Evolutionary conservation across 2,888 invertebrate genomes (phyloP), one percentile per base, ranked within the genome.

Genomic region (Napeogenes inachia): DNA sequence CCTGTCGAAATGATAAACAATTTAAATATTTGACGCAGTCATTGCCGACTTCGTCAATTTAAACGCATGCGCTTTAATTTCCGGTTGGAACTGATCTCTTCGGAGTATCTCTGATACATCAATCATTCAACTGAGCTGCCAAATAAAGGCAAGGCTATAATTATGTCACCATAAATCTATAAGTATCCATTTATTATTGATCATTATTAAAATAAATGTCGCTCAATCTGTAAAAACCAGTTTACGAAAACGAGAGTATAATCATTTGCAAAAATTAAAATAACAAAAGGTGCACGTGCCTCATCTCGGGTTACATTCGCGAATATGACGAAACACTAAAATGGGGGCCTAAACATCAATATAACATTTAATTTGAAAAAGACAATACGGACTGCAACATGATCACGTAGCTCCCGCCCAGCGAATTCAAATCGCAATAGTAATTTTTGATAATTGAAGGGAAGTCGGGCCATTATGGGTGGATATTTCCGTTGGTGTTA

Each of bases 401-500:
- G 80, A 85, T 84, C 86, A 83, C 82, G 85, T 83, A 71, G 73
- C 60, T 60, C 72, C 75, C 82, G 84, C 86, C 87, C 81, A 80
- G 77, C 74, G 71, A 80, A 82, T 81, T 81, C 77, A 82, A 80
- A 85, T 82, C 81, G 87, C 86, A 85, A 87, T 85, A 85, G 82
- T 83, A 82, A 84, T 85, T 87, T 87, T 82, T 84, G 84, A 84
- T 85, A 85, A 85, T 84, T 77, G 75, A 85, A 78, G 82, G 84
- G 86, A 85, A 82, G 82, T 73, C 68, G 73, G 60, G 68, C 76
- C 74, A 78, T 81, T 80, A 86, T 87, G 84, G 86, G 86, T 80
- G 84, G 85, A 82, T 84, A 79, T 85, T 82, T 89, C 89, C 89
- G 86, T 78, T 73, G 78, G 71, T 64, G 69, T 74, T 76, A 79